Conservation (phyloP, 2,888 invertebrate genomes). For the Aspidiotus rigidus region DNA sequence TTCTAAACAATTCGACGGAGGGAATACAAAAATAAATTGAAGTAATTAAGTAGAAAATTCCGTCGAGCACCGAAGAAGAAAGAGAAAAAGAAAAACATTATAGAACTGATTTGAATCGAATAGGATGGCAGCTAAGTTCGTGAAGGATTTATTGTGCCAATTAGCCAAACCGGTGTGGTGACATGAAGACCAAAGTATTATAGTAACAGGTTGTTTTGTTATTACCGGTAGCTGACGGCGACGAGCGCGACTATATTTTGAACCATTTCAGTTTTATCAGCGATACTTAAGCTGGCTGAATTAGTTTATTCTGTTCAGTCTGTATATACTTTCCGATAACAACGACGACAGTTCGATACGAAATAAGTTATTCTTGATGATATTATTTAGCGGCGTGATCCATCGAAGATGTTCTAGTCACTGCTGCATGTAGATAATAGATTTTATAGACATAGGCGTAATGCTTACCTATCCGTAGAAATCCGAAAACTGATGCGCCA, state of each 20-base stretch:
- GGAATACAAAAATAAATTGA: constrained; percentile 21
- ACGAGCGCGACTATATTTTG: constrained; percentile 19
- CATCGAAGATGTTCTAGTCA: no score
- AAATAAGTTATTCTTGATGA: no score
- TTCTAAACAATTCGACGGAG: background rate
- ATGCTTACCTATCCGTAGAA: no score
- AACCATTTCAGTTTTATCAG: constrained; percentile 14
- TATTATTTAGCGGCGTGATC: no score
- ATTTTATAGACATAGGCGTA: no score
- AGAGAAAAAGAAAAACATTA: constrained; percentile 13
- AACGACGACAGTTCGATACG: no score
- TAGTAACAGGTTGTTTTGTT: constrained; percentile 31
- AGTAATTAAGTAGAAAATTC: constrained; percentile 26
- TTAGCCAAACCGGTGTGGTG: constrained; percentile 33
- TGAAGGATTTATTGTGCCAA: constrained; percentile 33
- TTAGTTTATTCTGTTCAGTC: no score
- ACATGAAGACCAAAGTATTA: constrained; percentile 32
- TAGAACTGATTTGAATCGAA: constrained; percentile 31
- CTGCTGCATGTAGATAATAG: no score
- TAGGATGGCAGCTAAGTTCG: constrained; percentile 15
- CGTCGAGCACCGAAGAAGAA: background rate
- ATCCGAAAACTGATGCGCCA: no score
- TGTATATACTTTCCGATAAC: no score
- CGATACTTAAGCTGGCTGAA: constrained; percentile 17
- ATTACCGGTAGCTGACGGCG: constrained; percentile 30